Evolutionary conservation across 2,113 vertebrate species (phyloP).

Genomic region (Centrocercus urophasianus): DNA sequence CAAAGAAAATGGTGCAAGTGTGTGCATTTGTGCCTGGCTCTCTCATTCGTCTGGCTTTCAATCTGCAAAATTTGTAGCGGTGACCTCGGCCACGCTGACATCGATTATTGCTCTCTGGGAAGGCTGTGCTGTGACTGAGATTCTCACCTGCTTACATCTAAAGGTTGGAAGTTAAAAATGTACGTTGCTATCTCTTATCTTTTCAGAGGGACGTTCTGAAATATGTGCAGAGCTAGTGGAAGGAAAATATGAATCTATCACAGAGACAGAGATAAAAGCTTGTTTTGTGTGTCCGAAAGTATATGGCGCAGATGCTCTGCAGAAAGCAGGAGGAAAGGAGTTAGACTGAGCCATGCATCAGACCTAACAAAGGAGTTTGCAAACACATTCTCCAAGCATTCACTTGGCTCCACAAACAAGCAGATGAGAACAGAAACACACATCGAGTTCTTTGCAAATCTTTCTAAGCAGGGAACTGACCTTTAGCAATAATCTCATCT

Average conservation of each 20-base stretch:
- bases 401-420: accelerated
- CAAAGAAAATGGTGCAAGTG: not conserved
- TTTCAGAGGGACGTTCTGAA: not conserved
- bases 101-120: not conserved
- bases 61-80: slow-evolving; percentile 26
- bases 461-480: not conserved
- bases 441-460: not conserved
- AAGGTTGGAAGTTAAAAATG: not conserved
- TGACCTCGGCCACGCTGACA: not conserved
- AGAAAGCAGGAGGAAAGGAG: not conserved
- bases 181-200: not conserved
- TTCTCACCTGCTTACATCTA: not conserved
- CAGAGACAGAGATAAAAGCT: not conserved
- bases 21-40: not conserved
- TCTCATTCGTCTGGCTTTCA: not conserved
- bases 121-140: not conserved
- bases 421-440: not conserved
- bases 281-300: not conserved
- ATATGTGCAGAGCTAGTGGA: not conserved
- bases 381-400: not conserved
- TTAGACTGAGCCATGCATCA: not conserved
- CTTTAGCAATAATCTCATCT: not conserved
- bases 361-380: not conserved
- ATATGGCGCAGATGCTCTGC: not conserved
- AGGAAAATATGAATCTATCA: not conserved